Conservation (phyloP, 2,888 invertebrate species). For the Agonopterix heracliana region DNA sequence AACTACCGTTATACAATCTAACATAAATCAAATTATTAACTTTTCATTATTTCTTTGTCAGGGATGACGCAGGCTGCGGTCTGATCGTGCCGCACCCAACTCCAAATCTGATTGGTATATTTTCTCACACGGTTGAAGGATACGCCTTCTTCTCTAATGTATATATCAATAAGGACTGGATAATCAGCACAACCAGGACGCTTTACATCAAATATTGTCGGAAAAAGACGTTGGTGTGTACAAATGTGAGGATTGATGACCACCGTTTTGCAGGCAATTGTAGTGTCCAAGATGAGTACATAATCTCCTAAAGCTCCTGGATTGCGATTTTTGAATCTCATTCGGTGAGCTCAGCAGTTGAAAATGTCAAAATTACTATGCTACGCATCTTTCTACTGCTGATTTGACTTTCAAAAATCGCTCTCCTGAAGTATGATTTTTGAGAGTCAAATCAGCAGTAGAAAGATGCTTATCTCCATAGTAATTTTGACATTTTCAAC, state of each 20-base stretch:
- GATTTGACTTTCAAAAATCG: too few species aligned
- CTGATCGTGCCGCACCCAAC: background rate
- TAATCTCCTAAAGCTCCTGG: background rate
- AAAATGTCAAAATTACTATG: too few species aligned
- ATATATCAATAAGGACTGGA: background rate
- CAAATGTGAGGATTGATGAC: background rate
- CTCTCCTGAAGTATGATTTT: too few species aligned
- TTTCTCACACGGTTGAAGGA: background rate
- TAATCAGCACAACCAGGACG: background rate
- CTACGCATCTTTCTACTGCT: too few species aligned
- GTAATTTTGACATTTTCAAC: too few species aligned
- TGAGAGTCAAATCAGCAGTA: too few species aligned
- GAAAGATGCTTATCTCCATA: too few species aligned
- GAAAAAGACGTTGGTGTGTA: background rate
- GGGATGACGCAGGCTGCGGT: background rate
- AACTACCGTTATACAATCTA: too few species aligned
- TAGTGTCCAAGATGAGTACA: background rate
- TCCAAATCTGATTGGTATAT: background rate
- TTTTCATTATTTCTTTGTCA: background rate
- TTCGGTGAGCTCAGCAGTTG: too few species aligned
- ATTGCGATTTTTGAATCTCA: too few species aligned
- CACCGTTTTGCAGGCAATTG: background rate
- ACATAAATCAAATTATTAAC: too few species aligned
- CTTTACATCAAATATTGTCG: background rate
- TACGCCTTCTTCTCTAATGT: background rate